Conservation (phyloP, 2,113 vertebrate genomes). For the Calidris pygmaea region DNA sequence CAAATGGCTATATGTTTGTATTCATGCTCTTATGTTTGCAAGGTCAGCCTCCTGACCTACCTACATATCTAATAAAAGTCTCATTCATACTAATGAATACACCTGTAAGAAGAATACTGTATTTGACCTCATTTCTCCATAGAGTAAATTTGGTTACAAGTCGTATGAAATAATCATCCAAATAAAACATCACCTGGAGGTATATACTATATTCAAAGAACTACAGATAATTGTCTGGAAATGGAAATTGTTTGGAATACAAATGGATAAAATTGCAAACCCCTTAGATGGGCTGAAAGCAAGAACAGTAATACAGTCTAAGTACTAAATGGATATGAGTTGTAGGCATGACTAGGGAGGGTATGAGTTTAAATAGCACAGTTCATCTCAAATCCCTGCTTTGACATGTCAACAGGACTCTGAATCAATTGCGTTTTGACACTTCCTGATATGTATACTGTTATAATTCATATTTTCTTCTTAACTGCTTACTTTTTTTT, state of each 20-base stretch:
- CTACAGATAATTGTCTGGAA: background rate
- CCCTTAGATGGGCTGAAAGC: background rate
- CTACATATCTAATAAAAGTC: background rate
- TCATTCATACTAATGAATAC: background rate
- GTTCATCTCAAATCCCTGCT: background rate
- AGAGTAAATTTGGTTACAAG: background rate
- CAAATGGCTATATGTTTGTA: background rate
- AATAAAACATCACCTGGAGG: background rate
- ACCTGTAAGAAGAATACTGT: background rate
- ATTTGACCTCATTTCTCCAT: background rate
- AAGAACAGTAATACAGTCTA: background rate
- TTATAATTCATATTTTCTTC: background rate
- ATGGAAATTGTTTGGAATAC: background rate
- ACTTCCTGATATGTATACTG: background rate
- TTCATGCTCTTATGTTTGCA: background rate
- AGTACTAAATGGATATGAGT: background rate
- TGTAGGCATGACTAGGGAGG: background rate
- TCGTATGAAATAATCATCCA: background rate
- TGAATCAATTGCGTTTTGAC: background rate
- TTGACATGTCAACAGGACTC: background rate
- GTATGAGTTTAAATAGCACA: background rate
- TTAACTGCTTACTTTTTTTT: background rate
- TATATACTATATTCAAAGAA: background rate
- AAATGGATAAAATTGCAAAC: background rate
- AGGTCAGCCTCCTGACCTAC: background rate